Base-by-base conservation (phyloP, 1,140 invertebrate genomes). In the Penaeus japonicus region DNA sequence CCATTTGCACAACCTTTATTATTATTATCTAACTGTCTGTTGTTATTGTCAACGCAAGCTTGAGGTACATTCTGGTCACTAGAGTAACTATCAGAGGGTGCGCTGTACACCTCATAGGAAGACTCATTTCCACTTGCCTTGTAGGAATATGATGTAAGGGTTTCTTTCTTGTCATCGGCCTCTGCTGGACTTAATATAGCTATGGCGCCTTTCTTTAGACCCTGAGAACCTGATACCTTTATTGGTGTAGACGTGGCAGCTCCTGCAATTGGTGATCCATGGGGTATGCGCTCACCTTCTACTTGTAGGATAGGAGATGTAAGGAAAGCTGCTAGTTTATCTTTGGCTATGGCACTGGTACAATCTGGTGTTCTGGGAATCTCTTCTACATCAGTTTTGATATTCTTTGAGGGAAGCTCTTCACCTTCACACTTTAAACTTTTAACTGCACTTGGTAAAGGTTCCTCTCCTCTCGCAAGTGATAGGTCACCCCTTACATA, bases 221-320 rank as follows among this genome's bases (percentile, higher is more conserved):
- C 62, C 2, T 27, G 78, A 32, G n/a, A 75, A 47, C 20, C 20
- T 57, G 22, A 65, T 30, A n/a, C 47, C 24, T 55, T 70, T 5
- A 87, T 27, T 24, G 86, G 86, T 35, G 86, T 87, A 32, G 86
- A 87, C 7, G 86, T 82, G 7, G 86, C 79, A 27, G 62, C 80
- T 55, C 24, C 27, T 24, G 75, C 54, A 4, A 39, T 59, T 22
- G 79, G 86, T 17, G 65, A 87, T 5, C 59, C 79, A 39, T 75
- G 78, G 1, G 78, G 32, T 4, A 82, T n/a, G 17, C 22, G 27
- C 54, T 27, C 65, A 65, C 39, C 86, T 30, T 30, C 62, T n/a
- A 32, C 24, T 55, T 75, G 65, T 24, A 75, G 86, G 30, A 87
- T 83, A 32, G 86, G 86, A 75, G 79, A 87, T 77, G 80, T 75